Percentiles rank a stretch among this genome's conserved stretches.
Conservation (phyloP, 2,113 vertebrate species). For the Nycticorax nycticorax region DNA sequence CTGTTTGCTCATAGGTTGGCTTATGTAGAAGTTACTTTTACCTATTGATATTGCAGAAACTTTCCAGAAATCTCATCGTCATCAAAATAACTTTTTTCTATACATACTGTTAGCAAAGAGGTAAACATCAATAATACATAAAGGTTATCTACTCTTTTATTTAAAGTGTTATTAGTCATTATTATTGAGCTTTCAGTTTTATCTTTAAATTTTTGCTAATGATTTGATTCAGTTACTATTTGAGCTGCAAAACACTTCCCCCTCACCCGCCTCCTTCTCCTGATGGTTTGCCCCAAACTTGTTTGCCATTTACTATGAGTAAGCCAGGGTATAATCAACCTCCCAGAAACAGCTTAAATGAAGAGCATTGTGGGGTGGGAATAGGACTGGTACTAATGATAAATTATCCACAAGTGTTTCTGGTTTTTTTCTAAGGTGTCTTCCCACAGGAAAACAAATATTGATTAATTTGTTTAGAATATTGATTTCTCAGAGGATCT, state of each 20-base stretch:
- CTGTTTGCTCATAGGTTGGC: background rate
- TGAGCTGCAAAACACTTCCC: background rate
- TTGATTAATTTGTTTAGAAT: background rate
- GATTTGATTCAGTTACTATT: background rate
- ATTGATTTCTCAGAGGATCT: background rate
- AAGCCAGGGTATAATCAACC: background rate
- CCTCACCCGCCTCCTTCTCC: background rate
- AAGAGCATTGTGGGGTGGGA: background rate
- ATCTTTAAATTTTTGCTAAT: background rate
- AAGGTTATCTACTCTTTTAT: background rate
- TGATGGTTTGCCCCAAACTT: background rate
- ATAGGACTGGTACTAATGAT: background rate
- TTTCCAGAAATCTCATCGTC: background rate
- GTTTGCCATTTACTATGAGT: background rate
- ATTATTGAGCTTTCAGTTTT: background rate
- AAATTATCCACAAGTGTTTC: background rate
- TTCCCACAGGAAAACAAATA: background rate
- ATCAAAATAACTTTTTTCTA: background rate
- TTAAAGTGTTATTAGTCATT: background rate
- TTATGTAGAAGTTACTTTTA: background rate
- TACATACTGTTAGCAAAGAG: background rate
- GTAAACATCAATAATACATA: background rate
- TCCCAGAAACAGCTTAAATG: background rate
- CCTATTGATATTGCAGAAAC: background rate
- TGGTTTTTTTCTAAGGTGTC: background rate